Base-by-base conservation (phyloP, 1,140 invertebrate genomes). In the Drosophila orena region DNA sequence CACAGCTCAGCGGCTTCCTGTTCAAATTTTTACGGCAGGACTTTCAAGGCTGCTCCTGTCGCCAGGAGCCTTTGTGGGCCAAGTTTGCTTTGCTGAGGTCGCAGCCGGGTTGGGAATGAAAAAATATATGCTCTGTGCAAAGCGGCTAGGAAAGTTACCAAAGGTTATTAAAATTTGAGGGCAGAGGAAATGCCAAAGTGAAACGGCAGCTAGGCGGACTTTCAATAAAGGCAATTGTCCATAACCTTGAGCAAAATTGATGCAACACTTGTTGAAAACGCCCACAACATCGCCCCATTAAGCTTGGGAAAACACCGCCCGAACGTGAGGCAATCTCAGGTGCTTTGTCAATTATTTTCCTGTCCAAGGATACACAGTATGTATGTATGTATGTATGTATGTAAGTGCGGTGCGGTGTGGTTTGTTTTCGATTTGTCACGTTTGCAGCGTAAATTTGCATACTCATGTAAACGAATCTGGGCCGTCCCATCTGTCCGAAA, bases 251-350 rank as follows among this genome's bases (percentile, higher is more conserved):
- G 35, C 4, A 30, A 40, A 22, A 56, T 34, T 40, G 35, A 47
- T 35, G 10, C 34, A 20, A 20, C 38, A 38, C 49, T 30, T 69
- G 40, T 69, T 69, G 62, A 69, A 46, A 55, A n/a, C 20, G 27
- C 27, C 27, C 47, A 15, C n/a, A 11, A 14, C 12, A 20, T 42
- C 24, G 35, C 34, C 69, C 64, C 35, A 69, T 69, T 70, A 56
- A 56, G 49, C 34, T 40, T 69, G 20, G n/a, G n/a, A 11, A 68
- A 56, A 38, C 42, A 70, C 35, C n/a, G 11, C 35, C 12, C 22
- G 46, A 53, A 84, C 79, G 80, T 83, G 79, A 75, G 47, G 22
- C 56, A 83, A 83, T 83, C 70, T 75, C 46, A 24, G 38, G 60
- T 68, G 64, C 46, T 58, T 54, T 71, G 55, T 64, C 34, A 59